phyloP scores from a whole-genome alignment of 2,113 vertebrate genomes.

The Oenanthe oenanthe region DNA sequence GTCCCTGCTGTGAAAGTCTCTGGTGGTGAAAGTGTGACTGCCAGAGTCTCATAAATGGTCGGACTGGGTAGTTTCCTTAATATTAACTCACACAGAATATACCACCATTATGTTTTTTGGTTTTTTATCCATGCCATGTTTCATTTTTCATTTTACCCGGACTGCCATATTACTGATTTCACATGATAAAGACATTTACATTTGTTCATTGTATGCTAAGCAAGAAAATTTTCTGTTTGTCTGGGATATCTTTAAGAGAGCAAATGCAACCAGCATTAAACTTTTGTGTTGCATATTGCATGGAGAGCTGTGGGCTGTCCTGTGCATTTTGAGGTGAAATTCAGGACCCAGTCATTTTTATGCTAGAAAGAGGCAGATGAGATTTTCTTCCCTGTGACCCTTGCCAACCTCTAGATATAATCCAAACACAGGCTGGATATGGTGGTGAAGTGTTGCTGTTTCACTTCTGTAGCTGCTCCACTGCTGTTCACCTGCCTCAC shows the following conservation, averaged over 20 bases:
- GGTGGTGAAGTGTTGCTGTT: not conserved
- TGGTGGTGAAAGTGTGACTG: not conserved
- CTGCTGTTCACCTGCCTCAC: not conserved
- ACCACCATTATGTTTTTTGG: not conserved
- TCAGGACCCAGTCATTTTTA: not conserved
- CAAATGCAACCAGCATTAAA: not conserved
- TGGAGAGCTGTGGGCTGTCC: not conserved
- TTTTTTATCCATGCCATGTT: not conserved
- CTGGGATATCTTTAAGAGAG: not conserved
- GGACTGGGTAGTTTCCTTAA: not conserved
- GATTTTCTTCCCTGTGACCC: not conserved
- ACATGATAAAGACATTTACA: not conserved
- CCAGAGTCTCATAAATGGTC: not conserved
- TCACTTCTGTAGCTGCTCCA: not conserved
- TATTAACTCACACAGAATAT: not conserved
- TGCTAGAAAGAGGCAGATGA: not conserved
- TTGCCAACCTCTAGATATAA: not conserved
- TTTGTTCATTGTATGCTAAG: not conserved
- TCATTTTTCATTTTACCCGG: not conserved
- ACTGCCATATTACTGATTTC: not conserved
- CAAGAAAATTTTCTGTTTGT: not conserved
- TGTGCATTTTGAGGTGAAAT: not conserved
- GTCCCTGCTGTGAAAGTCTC: not conserved
- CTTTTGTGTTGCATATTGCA: not conserved
- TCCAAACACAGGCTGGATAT: not conserved